Base-by-base conservation (phyloP, 1,140 invertebrate genomes). In the Drosophila pseudoananassae region DNA sequence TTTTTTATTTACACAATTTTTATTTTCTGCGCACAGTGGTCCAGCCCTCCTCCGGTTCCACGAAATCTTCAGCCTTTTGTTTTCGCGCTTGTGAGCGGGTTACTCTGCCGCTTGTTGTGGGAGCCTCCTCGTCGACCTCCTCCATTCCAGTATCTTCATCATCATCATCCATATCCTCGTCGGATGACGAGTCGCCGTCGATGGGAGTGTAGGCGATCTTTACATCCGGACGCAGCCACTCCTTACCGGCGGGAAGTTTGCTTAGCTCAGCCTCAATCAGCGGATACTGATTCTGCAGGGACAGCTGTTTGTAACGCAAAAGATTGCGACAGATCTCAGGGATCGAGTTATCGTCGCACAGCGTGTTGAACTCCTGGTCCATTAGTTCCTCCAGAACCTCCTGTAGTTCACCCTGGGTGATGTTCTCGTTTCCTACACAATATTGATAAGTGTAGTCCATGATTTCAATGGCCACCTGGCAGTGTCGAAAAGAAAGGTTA, bases 331-430 rank as follows among this genome's bases (percentile, higher is more conserved):
- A 92, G 17, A 93, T 92, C 78, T 93, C 93, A 78, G 92, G 93
- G 23, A 94, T 93, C 27, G 94, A 95, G 65, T 93, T 92, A 76
- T 95, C 94, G 88, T 95, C 94, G 71, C 94, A 94, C 9, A 94
- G 92, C 29, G 94, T 95, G 33, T 94, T 92, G 90, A 95, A 95
- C 76, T 95, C 94, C 79, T 94, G 93, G 84, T 95, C 94, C 92
- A 95, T 93, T 9, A 94, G 91, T 74, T 94, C 94, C 68, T 94
- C 94, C 33, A 95, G 79, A 1, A 94, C 92, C 68, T 94, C 94
- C 51, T 93, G 92, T 8, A 95, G 90, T 59, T 94, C 93, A 54
- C 93, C 93, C 33, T 90, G 76, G 31, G 94, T 93, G 3, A 94
- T 92, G 43, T 94, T 92, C 9, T 83, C 76, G 78, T 94, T 94